These are phyloP conservation scores for Poeciliopsis occidentalis DNA, from an alignment of 2,113 vertebrate species.

Conservation along the genomic window DNA sequence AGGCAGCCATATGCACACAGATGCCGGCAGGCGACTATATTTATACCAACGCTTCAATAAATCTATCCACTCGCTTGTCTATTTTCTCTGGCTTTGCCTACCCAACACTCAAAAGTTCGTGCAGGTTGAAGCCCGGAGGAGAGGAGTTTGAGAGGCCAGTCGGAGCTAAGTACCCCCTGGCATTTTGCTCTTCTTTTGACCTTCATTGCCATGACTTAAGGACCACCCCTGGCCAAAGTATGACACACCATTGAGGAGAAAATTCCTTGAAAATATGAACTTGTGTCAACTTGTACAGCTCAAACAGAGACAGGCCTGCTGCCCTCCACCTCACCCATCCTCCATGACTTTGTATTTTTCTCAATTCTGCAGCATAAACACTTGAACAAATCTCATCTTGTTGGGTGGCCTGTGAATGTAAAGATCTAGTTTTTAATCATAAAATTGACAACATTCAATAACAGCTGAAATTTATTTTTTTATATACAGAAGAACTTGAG, in stretches of 20 bases:
- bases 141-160: slow-evolving; percentile 5
- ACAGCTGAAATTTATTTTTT: too few relatives aligned
- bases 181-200: slow-evolving; percentile 54
- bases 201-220: slow-evolving; percentile 58
- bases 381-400: slow-evolving; percentile 66
- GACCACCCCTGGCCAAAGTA: slow-evolving; percentile 53
- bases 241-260: slow-evolving; percentile 50
- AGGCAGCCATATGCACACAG: slow-evolving; percentile 65
- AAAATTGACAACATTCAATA: neutral
- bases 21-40: slow-evolving; percentile 65
- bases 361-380: slow-evolving; percentile 67
- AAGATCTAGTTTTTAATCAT: slow-evolving; percentile 19
- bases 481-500: neutral
- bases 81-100: slow-evolving; percentile 65
- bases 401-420: slow-evolving; percentile 45
- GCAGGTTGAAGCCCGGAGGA: slow-evolving; percentile 29
- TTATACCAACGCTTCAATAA: slow-evolving; percentile 71
- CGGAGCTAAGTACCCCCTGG: slow-evolving; percentile 50
- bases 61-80: slow-evolving; percentile 69
- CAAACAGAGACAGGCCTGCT: slow-evolving; percentile 66
- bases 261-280: slow-evolving; percentile 82
- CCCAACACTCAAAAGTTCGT: slow-evolving; percentile 29
- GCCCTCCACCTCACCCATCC: slow-evolving; percentile 37
- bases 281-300: slow-evolving; percentile 79
- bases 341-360: slow-evolving; percentile 9